Evolutionary conservation across 2,888 invertebrate species (phyloP).

Genomic region (Orthosia cruda): DNA sequence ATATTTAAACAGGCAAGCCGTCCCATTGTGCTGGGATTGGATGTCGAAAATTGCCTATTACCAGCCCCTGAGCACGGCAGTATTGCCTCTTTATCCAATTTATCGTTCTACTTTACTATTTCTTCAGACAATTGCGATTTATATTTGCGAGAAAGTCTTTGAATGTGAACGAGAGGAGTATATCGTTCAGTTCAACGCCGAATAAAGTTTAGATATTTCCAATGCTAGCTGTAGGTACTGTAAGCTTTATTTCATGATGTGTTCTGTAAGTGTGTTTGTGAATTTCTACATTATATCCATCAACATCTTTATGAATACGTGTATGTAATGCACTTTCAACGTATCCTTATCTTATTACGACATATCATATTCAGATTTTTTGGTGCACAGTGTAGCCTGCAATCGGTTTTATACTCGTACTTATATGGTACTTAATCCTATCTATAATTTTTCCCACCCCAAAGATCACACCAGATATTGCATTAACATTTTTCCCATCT

Average conservation of each 20-base stretch:
- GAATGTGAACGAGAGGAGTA: constrained; percentile 58
- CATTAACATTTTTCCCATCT: constrained; percentile 12
- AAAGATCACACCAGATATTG: neutral
- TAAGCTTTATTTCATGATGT: constrained; percentile 36
- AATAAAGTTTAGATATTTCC: constrained; percentile 60
- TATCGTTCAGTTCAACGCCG: constrained; percentile 57
- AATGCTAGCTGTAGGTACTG: constrained; percentile 17
- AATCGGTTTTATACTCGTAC: neutral
- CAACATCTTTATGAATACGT: too few relatives aligned
- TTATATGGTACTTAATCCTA: too few relatives aligned
- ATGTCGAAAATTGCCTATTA: constrained; percentile 91
- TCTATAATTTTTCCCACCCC: neutral
- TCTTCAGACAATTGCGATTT: constrained; percentile 78
- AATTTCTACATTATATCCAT: too few relatives aligned
- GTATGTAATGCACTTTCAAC: too few relatives aligned
- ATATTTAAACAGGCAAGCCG: constrained; percentile 85
- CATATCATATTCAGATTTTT: too few relatives aligned
- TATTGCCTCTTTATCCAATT: constrained; percentile 90
- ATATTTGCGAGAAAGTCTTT: constrained; percentile 70
- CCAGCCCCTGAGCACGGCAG: constrained; percentile 83
- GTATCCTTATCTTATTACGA: too few relatives aligned
- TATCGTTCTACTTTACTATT: constrained; percentile 87
- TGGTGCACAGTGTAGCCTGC: too few relatives aligned
- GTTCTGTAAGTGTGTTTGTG: constrained; percentile 2
- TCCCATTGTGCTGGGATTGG: constrained; percentile 85